These are phyloP conservation scores for Notospermus geniculatus DNA, from an alignment of 1,140 invertebrate species.

Conservation along the genomic window DNA sequence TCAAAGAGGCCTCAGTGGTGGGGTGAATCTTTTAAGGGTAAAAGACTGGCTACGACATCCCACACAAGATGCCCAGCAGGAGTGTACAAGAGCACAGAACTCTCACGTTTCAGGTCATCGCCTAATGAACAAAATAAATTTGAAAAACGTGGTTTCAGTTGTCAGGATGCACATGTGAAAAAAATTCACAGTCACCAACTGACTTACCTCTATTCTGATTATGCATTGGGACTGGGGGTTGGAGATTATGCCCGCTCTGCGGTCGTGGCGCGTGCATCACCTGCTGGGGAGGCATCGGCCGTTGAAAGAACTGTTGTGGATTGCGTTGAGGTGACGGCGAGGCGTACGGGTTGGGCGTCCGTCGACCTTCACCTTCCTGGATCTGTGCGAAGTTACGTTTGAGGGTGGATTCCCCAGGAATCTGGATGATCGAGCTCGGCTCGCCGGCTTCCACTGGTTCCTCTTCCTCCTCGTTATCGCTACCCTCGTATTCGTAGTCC, in stretches of 20 bases:
- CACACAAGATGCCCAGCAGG: too few relatives aligned
- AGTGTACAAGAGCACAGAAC: too few relatives aligned
- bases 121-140: too few relatives aligned
- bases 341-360: constrained; percentile 31
- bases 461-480: constrained; percentile 54
- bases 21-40: too few relatives aligned
- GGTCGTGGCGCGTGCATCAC: constrained; percentile 2
- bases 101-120: too few relatives aligned
- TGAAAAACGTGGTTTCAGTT: too few relatives aligned
- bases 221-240: not conserved
- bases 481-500: constrained; percentile 53
- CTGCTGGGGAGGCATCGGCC: constrained; percentile 28
- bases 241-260: not conserved
- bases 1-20: too few relatives aligned
- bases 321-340: constrained; percentile 14
- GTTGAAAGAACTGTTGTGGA: constrained; percentile 20
- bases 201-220: too few relatives aligned
- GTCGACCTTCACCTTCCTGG: constrained; percentile 62
- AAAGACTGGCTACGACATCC: too few relatives aligned
- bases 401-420: constrained; percentile 54
- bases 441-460: constrained; percentile 44
- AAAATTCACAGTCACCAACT: too few relatives aligned
- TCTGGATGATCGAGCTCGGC: constrained; percentile 55
- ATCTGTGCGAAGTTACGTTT: constrained; percentile 84
- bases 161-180: too few relatives aligned